These are phyloP conservation scores for Pipistrellus pipistrellus DNA, from an alignment of 2,797 vertebrate genomes.

Conservation along the genomic window DNA sequence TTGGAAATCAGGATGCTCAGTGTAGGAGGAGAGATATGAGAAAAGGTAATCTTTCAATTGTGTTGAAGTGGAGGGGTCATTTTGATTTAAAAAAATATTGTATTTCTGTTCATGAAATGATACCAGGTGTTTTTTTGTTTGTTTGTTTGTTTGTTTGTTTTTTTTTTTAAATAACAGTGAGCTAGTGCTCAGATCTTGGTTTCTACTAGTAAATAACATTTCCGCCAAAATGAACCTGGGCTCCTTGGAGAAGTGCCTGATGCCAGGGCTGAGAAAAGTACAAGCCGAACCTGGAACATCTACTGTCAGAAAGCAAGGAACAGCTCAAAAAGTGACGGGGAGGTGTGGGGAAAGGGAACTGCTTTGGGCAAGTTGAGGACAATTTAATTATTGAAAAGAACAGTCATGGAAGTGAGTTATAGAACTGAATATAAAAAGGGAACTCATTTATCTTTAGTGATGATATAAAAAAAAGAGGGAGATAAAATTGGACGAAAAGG, in stretches of 20 bases:
- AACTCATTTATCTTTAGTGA: background rate
- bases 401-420: background rate
- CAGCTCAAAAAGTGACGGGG: background rate
- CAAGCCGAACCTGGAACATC: background rate
- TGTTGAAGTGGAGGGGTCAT: background rate
- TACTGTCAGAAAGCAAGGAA: background rate
- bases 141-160: too few relatives aligned
- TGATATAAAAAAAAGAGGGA: background rate
- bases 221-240: background rate
- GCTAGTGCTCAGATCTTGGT: background rate
- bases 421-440: slow-evolving; percentile 10
- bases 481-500: background rate
- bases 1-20: background rate
- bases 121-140: too few relatives aligned
- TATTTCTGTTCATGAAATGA: background rate
- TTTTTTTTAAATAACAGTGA: background rate
- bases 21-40: background rate
- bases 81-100: background rate
- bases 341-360: background rate
- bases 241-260: background rate
- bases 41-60: background rate
- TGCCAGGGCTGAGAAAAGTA: background rate
- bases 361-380: background rate
- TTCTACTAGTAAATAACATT: background rate
- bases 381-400: slow-evolving; percentile 40